Evolutionary conservation across 2,888 invertebrate genomes (phyloP).

Genomic region (Lydus trimaculatus): DNA sequence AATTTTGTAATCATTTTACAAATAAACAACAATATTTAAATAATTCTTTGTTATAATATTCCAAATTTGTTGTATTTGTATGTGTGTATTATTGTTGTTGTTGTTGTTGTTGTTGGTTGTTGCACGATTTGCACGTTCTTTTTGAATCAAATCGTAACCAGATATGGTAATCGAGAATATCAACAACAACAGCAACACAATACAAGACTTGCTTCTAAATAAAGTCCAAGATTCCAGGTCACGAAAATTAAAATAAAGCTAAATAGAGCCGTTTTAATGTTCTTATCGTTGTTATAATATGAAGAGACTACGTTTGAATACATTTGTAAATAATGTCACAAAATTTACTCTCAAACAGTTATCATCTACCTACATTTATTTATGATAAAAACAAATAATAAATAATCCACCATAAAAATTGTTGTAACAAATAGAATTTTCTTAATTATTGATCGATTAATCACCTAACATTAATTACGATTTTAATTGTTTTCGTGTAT

Average conservation of each 20-base stretch:
- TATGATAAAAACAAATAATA: background rate
- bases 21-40: no score
- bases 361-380: background rate
- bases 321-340: background rate
- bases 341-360: background rate
- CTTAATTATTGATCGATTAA: background rate
- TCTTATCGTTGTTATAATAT: background rate
- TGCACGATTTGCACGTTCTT: constrained; percentile 2
- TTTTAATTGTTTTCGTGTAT: no score
- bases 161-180: constrained; percentile 8
- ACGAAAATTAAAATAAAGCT: background rate
- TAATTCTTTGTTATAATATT: background rate
- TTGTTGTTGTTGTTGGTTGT: background rate
- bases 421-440: no score
- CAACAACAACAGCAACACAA: background rate
- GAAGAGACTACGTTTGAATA: no score
- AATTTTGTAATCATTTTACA: background rate
- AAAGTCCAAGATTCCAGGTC: background rate
- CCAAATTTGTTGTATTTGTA: background rate
- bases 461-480: no score
- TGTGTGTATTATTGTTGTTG: background rate
- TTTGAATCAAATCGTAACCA: background rate
- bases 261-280: background rate
- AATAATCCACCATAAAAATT: no score
- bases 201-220: background rate